Evolutionary conservation across 2,888 invertebrate species (phyloP).

Genomic region (Drosophila prostipennis): DNA sequence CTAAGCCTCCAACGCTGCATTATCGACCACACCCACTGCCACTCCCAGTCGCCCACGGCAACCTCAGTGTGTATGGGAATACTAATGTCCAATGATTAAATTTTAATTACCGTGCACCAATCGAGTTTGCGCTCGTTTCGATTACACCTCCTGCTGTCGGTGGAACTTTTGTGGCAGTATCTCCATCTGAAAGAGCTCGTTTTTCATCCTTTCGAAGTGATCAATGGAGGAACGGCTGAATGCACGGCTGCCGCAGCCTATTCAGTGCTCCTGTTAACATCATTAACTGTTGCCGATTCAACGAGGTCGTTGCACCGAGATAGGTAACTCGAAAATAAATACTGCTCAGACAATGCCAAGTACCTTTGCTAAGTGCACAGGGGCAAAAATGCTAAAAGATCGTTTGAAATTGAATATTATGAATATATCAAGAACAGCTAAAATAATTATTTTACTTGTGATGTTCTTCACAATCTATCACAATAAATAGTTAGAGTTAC

Average conservation of each 20-base stretch:
- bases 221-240: constrained; percentile 32
- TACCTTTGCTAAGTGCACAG: neutral
- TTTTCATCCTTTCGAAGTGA: constrained; percentile 43
- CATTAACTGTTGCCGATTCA: constrained; percentile 79
- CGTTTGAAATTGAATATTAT: neutral
- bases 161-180: constrained; percentile 58
- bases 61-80: constrained; percentile 47
- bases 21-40: constrained; percentile 5
- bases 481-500: too few species aligned
- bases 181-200: constrained; percentile 41
- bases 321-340: constrained; percentile 13
- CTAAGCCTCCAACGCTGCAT: neutral
- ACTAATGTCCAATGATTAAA: constrained; percentile 80
- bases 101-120: constrained; percentile 77
- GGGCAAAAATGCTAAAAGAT: neutral
- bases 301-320: constrained; percentile 52
- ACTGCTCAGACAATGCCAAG: constrained; percentile 11
- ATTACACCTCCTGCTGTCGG: constrained; percentile 24
- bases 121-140: constrained; percentile 63
- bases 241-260: constrained; percentile 14
- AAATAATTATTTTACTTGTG: too few species aligned
- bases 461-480: too few species aligned
- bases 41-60: constrained; percentile 31
- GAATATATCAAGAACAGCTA: too few species aligned
- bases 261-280: constrained; percentile 57